Conservation (phyloP, 2,888 invertebrate species). For the Melipona bicolor region DNA sequence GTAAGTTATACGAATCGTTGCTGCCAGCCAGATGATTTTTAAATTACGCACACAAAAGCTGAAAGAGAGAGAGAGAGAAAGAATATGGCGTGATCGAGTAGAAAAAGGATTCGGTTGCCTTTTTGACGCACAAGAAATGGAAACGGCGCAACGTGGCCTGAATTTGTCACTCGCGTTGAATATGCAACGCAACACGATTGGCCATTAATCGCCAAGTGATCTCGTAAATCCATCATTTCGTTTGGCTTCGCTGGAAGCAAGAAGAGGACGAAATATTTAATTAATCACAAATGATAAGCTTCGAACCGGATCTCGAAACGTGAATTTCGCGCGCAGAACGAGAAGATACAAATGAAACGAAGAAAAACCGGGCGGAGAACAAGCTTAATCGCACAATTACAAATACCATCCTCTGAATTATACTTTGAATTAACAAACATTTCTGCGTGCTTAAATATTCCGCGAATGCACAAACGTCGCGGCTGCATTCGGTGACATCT, state of each 20-base stretch:
- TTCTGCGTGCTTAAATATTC: not conserved
- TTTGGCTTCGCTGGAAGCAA: too few species aligned
- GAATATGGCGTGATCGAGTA: not conserved
- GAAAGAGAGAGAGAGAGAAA: not conserved
- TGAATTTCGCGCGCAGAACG: too few species aligned
- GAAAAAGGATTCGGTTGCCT: conserved; percentile 7
- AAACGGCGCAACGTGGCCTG: conserved; percentile 4
- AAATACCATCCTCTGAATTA: not conserved
- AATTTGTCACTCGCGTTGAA: conserved; percentile 40
- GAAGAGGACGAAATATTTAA: not conserved
- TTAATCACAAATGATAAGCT: not conserved
- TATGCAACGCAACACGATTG: conserved; percentile 56
- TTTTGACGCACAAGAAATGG: not conserved
- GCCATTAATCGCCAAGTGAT: conserved; percentile 32
- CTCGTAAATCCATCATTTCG: too few species aligned
- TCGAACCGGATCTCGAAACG: not conserved
- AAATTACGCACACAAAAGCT: conserved; percentile 4
- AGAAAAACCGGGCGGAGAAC: not conserved
- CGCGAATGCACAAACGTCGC: not conserved
- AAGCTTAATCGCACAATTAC: not conserved
- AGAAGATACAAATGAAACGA: not conserved
- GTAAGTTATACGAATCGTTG: not conserved
- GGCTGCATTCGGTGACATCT: not conserved
- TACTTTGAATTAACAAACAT: not conserved
- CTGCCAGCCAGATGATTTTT: conserved; percentile 12